Base-by-base conservation (phyloP, 2,113 vertebrate species). In the Tamias sibiricus region DNA sequence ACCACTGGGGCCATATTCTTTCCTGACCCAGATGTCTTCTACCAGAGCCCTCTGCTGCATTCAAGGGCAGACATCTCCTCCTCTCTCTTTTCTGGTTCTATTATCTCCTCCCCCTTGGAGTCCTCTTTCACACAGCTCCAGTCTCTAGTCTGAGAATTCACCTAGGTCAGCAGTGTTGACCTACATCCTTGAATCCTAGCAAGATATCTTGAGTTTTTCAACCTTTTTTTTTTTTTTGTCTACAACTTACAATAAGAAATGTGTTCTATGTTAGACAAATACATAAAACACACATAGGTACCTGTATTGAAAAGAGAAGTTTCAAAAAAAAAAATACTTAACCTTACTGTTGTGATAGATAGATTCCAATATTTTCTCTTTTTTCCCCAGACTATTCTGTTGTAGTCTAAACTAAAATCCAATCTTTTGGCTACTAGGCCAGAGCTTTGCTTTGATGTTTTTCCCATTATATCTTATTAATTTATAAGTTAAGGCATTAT, bases 261-360 rank as follows among this genome's bases (percentile, higher is more conserved):
- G 28, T 64, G 59, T 75, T 64, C 90, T 91, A 40, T 66, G 13
- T 57, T 83, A 88, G 37, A 93, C 40, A 85, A 90, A n/a, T 32
- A 84, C 35, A 82, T 54, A 94, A 64, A 49, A 83, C 30, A 83
- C 7, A 79, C 13, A 57, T 4, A 57, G 12, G 37, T 19, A 14
- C 26, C 54, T 80, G 32, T 62, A 92, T 81, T 0, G 20, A 24
- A 89, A 97, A 95, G 77, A 94, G 77, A 94, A 89, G 49, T 76
- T 93, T 90, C n/a, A 87, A 93, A 66, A 96, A 66, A 96, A 37
- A 57, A 11, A 91, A 66, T 26, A 35, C 30, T 71, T 92, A 71
- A 20, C 11, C 8, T 82, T 71, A 30, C 49, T 69, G 30, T 69
- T 49, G 20, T 16, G 44, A 76, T 47, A n/a, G 69, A 76, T 26